These are phyloP conservation scores for Onychomys arenicola DNA, from an alignment of 2,797 vertebrate species.

Conservation along the genomic window DNA sequence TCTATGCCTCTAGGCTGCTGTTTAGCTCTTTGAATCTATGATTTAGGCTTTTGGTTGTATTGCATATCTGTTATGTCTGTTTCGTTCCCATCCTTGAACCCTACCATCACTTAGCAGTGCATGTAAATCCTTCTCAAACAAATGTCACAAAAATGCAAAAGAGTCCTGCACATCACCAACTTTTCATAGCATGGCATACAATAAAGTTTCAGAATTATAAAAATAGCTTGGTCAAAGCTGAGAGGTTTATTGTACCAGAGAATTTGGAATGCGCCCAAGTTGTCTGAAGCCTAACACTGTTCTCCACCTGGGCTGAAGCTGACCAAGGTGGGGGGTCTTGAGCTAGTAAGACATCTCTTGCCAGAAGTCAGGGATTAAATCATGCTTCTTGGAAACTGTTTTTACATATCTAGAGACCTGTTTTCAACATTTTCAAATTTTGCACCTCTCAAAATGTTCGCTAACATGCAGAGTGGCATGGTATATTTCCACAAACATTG, in stretches of 20 bases:
- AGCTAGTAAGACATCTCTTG: slow-evolving; percentile 73
- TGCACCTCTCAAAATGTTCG: slow-evolving; percentile 43
- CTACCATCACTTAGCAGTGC: background rate
- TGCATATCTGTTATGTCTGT: background rate
- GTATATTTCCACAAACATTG: slow-evolving; percentile 4
- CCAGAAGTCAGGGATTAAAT: slow-evolving; percentile 68
- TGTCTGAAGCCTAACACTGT: slow-evolving; percentile 58
- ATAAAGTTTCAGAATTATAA: slow-evolving; percentile 55
- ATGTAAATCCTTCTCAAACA: slow-evolving; percentile 58
- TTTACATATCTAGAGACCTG: slow-evolving; percentile 55
- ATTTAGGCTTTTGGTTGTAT: background rate
- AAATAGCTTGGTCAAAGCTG: slow-evolving; percentile 39
- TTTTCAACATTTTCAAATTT: slow-evolving; percentile 65
- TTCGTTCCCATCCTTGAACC: slow-evolving; percentile 14
- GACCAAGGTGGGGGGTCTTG: slow-evolving; percentile 60
- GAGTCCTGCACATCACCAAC: background rate
- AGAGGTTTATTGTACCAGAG: slow-evolving; percentile 50
- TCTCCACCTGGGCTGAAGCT: slow-evolving; percentile 58
- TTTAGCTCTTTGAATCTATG: slow-evolving; percentile 40
- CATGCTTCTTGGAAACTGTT: slow-evolving; percentile 64
- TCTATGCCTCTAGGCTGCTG: background rate
- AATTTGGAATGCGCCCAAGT: slow-evolving; percentile 58
- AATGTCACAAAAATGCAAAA: slow-evolving; percentile 49
- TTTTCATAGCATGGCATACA: slow-evolving; percentile 26
- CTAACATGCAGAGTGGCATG: slow-evolving; percentile 4